Percentiles rank a stretch among this genome's conserved stretches.
Conservation (phyloP, 1,140 invertebrate genomes). For the Neodiprion fabricii region DNA sequence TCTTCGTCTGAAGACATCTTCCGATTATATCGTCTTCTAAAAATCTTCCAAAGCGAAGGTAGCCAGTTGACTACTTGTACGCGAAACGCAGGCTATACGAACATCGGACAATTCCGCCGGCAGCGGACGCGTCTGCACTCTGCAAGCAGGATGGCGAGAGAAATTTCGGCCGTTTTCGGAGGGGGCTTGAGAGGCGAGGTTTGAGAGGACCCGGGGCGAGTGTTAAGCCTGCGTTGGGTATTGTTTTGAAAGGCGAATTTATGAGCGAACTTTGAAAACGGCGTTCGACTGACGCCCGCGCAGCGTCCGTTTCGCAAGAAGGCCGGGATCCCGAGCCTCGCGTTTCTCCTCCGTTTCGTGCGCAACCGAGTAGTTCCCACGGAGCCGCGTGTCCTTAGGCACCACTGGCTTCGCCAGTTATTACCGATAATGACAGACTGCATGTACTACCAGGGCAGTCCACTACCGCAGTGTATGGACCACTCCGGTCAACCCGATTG, state of each 20-base stretch:
- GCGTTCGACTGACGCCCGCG: background rate
- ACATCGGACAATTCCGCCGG: background rate
- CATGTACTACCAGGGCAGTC: constrained; percentile 36
- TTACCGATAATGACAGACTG: constrained; percentile 44
- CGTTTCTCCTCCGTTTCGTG: constrained; percentile 28
- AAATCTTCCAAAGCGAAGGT: too few relatives aligned
- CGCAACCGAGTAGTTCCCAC: constrained; percentile 39
- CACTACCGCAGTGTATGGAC: constrained; percentile 20
- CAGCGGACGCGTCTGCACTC: background rate
- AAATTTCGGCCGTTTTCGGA: background rate
- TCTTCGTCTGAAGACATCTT: too few relatives aligned
- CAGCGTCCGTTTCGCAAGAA: background rate
- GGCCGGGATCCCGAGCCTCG: background rate
- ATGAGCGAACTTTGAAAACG: constrained; percentile 7
- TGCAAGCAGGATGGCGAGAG: background rate
- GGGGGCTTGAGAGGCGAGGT: background rate
- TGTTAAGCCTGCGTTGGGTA: background rate
- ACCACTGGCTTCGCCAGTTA: constrained; percentile 38
- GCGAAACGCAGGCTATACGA: too few relatives aligned
- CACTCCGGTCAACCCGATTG: constrained; percentile 26
- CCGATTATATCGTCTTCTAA: too few relatives aligned
- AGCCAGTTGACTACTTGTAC: too few relatives aligned
- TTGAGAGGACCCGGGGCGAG: background rate
- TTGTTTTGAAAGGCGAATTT: background rate
- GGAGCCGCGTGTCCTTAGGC: constrained; percentile 42